Percentiles rank a stretch among this genome's conserved stretches.
These are phyloP conservation scores for Drosophila parabipectinata DNA, from an alignment of 1,140 invertebrate genomes.

Conservation along the genomic window DNA sequence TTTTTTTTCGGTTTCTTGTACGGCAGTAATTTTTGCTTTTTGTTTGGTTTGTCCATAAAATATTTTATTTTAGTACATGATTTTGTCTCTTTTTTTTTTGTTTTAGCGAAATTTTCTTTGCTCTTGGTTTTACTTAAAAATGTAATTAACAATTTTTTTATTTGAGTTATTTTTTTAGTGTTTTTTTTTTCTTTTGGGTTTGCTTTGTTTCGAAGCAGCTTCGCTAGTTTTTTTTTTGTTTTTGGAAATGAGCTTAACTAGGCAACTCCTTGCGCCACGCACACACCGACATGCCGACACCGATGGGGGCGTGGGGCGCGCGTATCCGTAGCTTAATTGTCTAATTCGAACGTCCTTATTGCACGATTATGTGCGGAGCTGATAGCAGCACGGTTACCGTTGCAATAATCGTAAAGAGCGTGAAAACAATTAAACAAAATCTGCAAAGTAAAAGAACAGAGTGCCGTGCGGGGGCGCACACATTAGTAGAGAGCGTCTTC, in stretches of 20 bases:
- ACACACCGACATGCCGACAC: conserved; percentile 21
- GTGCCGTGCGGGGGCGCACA: conserved; percentile 9
- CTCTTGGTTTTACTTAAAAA: conserved; percentile 70
- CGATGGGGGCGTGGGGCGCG: conserved; percentile 3
- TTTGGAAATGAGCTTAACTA: conserved; percentile 77
- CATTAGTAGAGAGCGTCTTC: conserved; percentile 5
- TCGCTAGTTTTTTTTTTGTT: conserved; percentile 68
- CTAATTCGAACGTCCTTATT: conserved; percentile 86
- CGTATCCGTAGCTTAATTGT: conserved; percentile 61
- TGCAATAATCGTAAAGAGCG: conserved; percentile 97
- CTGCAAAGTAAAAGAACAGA: conserved; percentile 85
- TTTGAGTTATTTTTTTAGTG: conserved; percentile 33
- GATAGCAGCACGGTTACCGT: conserved; percentile 96
- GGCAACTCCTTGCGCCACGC: conserved; percentile 20
- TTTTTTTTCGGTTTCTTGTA: conserved; percentile 73
- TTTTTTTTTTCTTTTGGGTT: conserved; percentile 25
- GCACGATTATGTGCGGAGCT: conserved; percentile 97
- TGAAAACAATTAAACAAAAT: conserved; percentile 98
- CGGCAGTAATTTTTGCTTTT: conserved; percentile 83
- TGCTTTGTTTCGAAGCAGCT: conserved; percentile 66
- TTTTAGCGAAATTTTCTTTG: conserved; percentile 34
- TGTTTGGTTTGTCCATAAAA: conserved; percentile 68
- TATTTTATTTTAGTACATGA: conserved; percentile 62
- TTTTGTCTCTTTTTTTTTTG: conserved; percentile 29
- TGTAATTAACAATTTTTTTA: conserved; percentile 83